These are phyloP conservation scores for Monoplex corrugatus DNA, from an alignment of 2,888 invertebrate species.

Conservation along the genomic window DNA sequence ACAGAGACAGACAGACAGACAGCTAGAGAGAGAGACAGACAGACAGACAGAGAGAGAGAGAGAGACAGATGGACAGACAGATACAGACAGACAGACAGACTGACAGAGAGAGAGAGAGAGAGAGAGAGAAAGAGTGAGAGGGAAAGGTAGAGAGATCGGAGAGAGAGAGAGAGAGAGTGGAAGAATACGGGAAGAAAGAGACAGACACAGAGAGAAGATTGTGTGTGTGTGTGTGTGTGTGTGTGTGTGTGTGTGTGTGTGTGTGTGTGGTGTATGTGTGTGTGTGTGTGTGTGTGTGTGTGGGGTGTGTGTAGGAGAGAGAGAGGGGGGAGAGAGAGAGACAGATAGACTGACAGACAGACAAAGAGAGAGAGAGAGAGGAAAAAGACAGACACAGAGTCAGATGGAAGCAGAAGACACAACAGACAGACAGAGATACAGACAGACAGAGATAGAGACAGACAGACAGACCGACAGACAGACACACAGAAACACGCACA, in stretches of 20 bases:
- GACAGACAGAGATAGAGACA: not conserved
- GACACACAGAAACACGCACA: not conserved
- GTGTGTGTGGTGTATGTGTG: too few species aligned
- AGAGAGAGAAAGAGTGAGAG: not conserved
- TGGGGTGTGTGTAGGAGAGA: not conserved
- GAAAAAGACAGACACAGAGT: not conserved
- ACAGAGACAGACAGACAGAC: constrained; percentile 18
- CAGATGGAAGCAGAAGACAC: not conserved
- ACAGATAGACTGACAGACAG: not conserved
- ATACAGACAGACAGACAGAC: not conserved
- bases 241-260: too few species aligned
- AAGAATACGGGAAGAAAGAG: too few species aligned
- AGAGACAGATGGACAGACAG: constrained; percentile 22
- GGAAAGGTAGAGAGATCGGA: not conserved
- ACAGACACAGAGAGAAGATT: not conserved
- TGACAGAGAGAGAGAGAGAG: constrained; percentile 6
- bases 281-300: too few species aligned
- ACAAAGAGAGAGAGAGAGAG: not conserved
- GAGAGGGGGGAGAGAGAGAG: not conserved
- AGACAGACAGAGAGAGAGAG: constrained; percentile 35
- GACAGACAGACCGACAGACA: not conserved
- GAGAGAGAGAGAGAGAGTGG: not conserved
- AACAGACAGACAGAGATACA: not conserved
- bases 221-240: too few species aligned
- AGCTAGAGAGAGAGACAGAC: constrained; percentile 30